A percentile compares a stretch with the other conserved stretches of the same genome.
phyloP scores from a whole-genome alignment of 1,140 invertebrate genomes.

The Vanessa tameamea region DNA sequence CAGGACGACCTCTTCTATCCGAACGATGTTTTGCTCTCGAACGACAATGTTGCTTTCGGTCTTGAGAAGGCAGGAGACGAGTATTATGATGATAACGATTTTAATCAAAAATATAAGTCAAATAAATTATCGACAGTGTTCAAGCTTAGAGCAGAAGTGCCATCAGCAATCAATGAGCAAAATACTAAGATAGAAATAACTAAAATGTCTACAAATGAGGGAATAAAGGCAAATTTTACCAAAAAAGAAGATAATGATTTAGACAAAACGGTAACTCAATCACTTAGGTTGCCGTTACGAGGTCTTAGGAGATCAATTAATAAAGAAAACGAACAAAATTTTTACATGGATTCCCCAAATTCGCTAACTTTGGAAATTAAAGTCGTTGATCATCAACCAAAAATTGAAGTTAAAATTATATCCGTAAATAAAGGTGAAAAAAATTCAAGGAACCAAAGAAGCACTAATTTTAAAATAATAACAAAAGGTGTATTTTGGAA shows the following conservation, averaged over 20 bases:
- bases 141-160: not conserved
- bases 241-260: not conserved
- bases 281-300: slow-evolving; percentile 30
- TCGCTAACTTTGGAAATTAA: slow-evolving; percentile 46
- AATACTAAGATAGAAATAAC: not conserved
- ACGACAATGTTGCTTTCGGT: slow-evolving; percentile 40
- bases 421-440: slow-evolving; percentile 7
- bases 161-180: slow-evolving; percentile 2
- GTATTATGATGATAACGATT: slow-evolving; percentile 1
- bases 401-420: slow-evolving; percentile 45
- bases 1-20: slow-evolving; percentile 28
- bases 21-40: slow-evolving; percentile 31
- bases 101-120: not conserved
- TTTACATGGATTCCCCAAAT: slow-evolving; percentile 5
- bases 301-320: slow-evolving; percentile 46
- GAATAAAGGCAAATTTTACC: not conserved
- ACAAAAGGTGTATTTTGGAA: not conserved
- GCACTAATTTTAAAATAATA: no score
- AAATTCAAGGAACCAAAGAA: no score
- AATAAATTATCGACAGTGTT: not conserved
- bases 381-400: slow-evolving; percentile 34
- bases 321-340: slow-evolving; percentile 10
- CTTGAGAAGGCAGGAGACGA: slow-evolving; percentile 41
- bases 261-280: not conserved
- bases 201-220: not conserved